Conservation (phyloP, 1,140 invertebrate species). For the Condylostylus longicornis region DNA sequence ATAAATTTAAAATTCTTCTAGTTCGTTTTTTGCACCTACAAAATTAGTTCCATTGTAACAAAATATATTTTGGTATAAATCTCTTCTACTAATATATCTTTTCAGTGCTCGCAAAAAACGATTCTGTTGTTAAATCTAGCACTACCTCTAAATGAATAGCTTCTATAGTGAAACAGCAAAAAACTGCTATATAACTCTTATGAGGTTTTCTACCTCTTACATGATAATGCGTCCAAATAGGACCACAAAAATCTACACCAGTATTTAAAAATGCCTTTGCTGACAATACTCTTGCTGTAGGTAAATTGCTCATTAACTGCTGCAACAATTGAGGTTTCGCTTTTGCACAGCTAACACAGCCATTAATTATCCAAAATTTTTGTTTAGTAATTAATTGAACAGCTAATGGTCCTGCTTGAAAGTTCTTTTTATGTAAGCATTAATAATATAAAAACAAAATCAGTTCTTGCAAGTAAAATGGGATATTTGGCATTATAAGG, state of each 20-base stretch:
- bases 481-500: too few relatives aligned
- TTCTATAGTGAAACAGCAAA: constrained; percentile 12
- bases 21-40: not conserved
- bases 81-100: constrained; percentile 8
- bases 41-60: not conserved
- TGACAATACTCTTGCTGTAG: constrained; percentile 6
- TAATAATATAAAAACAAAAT: too few relatives aligned
- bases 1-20: not conserved
- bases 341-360: not conserved
- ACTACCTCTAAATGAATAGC: constrained; percentile 16
- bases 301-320: constrained; percentile 15
- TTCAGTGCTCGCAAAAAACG: constrained; percentile 8
- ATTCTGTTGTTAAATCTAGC: constrained; percentile 5
- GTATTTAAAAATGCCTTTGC: constrained; percentile 4
- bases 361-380: too few relatives aligned
- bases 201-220: constrained; percentile 8
- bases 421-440: too few relatives aligned
- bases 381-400: too few relatives aligned
- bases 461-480: too few relatives aligned
- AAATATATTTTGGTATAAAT: constrained; percentile 1
- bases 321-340: not conserved
- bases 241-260: constrained; percentile 12
- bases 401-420: too few relatives aligned
- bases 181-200: constrained; percentile 9
- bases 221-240: constrained; percentile 3